Evolutionary conservation across 1,140 invertebrate species (phyloP), one percentile per base, ranked within the genome.

Genomic region (Oscheius sp.): DNA sequence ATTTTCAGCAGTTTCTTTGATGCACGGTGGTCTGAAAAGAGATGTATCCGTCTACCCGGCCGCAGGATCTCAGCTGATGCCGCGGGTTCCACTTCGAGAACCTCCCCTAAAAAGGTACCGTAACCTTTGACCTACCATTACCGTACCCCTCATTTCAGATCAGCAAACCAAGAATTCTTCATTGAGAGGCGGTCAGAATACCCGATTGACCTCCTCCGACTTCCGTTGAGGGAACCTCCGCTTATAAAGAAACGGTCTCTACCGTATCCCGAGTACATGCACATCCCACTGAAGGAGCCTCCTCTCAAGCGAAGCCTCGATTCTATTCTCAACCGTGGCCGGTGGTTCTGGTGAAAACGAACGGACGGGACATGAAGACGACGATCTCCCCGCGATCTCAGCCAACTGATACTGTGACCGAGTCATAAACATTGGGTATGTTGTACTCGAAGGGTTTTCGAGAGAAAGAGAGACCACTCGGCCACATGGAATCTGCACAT

Each of bases 101-200:
- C 67, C 67, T 28, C 67, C 67, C 36, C 52, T 68, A 18, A 68
- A 68, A 38, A 68, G 67, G 55, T 55, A 55, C 15, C 34, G 67
- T 36, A 34, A 59, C 32, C 20, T 36, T 13, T 7, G 49, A 7
- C 15, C 15, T 13, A 4, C 7, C 23, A 55, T 15, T 55, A 28
- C 35, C 20, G 4, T 36, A 38, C 35, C 52, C 58, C 49, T 42
- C 23, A 36, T 68, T 35, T 34, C 55, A 58, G 67, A 59, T 58
- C 49, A 59, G 52, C 52, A 45, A 31, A 3, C 62, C 36, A 65
- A 20, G 55, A 61, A 36, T 32, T 20, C 28, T 68, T 68, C 34
- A 49, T 68, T 32, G 26, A 68, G 52, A 45, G 52, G 45, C 67
- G 67, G 35, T 68, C 52, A 3, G 67, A 38, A 10, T 35, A 64